Evolutionary conservation across 2,888 invertebrate species (phyloP).

Genomic region (Masnerella sp.): DNA sequence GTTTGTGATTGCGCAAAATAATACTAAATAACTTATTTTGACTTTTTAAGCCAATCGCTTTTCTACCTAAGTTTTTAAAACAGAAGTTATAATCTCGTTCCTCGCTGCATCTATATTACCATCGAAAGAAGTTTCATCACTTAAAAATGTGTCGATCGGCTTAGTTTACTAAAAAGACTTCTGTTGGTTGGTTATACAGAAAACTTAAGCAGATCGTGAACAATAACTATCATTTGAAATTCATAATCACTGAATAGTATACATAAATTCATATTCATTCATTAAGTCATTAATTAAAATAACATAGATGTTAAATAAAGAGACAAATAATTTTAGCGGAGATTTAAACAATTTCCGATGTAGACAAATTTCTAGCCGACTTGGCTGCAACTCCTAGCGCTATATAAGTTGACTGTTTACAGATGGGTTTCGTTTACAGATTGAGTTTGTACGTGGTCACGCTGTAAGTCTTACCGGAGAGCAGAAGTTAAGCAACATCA

Average conservation of each 20-base stretch:
- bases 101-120: background rate
- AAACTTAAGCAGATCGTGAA: no score
- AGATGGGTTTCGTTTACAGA: slow-evolving; percentile 14
- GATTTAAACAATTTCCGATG: slow-evolving; percentile 1
- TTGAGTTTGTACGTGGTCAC: slow-evolving; percentile 8
- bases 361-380: background rate
- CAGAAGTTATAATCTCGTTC: slow-evolving; percentile 28
- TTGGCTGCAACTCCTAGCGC: background rate
- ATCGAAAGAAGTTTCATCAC: slow-evolving; percentile 10
- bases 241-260: no score
- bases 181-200: no score
- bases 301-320: background rate
- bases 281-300: no score
- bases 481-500: slow-evolving; percentile 4
- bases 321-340: background rate
- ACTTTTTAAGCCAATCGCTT: slow-evolving; percentile 2
- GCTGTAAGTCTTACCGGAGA: background rate
- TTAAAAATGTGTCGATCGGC: slow-evolving; percentile 6
- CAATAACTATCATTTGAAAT: background rate
- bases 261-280: no score
- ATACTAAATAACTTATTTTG: slow-evolving; percentile 6
- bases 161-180: no score
- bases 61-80: slow-evolving; percentile 22
- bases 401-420: slow-evolving; percentile 11
- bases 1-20: background rate